Conservation (phyloP, 2,113 vertebrate species). For the Gobio gobio region DNA sequence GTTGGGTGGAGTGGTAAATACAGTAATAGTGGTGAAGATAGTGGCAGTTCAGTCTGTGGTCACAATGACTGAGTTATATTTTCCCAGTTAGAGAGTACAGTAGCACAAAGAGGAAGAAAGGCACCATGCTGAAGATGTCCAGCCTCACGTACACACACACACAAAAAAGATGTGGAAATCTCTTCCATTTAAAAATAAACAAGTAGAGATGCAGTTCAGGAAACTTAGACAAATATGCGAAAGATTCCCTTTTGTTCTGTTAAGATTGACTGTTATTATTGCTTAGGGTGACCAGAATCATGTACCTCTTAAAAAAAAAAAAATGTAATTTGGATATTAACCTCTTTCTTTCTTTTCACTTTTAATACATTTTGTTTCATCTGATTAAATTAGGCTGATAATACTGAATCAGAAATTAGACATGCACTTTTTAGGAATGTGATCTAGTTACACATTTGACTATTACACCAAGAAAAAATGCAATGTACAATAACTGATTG, state of each 20-base stretch:
- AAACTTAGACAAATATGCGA: neutral
- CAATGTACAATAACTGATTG: neutral
- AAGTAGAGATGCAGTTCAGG: neutral
- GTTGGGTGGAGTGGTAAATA: neutral
- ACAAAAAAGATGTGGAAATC: neutral
- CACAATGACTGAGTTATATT: conserved; percentile 65
- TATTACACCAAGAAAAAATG: neutral
- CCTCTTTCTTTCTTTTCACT: too few relatives aligned
- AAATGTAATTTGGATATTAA: too few relatives aligned
- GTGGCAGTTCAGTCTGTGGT: conserved; percentile 60
- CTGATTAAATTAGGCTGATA: neutral
- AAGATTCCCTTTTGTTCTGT: neutral
- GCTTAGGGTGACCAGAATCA: neutral
- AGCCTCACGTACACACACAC: conserved; percentile 58
- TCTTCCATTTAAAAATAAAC: neutral
- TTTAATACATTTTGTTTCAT: neutral
- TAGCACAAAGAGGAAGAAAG: conserved; percentile 81
- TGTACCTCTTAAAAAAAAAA: neutral
- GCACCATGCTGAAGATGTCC: conserved; percentile 74
- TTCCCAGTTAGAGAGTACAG: conserved; percentile 46
- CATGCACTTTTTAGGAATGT: neutral
- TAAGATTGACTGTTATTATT: neutral
- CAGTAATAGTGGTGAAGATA: conserved; percentile 77
- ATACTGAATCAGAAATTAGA: neutral
- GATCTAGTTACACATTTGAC: neutral